phyloP scores from a whole-genome alignment of 2,888 invertebrate species.

The Ormyrus nitidulus region DNA sequence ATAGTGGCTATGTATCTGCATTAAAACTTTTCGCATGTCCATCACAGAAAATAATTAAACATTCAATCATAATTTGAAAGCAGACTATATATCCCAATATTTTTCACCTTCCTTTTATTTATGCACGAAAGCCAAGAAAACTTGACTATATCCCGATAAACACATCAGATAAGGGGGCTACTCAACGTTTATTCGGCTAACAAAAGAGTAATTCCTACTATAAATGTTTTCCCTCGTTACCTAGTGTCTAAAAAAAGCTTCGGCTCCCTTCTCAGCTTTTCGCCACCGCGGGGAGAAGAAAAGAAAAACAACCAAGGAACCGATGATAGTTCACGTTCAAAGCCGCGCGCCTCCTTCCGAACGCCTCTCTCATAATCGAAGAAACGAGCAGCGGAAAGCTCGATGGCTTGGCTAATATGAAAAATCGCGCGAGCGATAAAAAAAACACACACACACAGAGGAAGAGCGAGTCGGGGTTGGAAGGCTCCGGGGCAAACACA shows the following conservation, averaged over 20 bases:
- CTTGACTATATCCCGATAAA: conserved; percentile 13
- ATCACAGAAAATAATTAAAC: no score
- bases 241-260: conserved; percentile 1
- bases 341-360: no score
- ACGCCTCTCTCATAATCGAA: no score
- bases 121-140: background rate
- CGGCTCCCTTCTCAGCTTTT: no score
- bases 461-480: background rate
- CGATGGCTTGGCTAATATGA: background rate
- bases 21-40: no score
- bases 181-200: conserved; percentile 31
- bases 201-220: conserved; percentile 47
- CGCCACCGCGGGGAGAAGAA: background rate
- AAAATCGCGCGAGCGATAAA: conserved; percentile 22
- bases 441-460: background rate
- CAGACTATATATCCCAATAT: background rate
- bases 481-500: background rate
- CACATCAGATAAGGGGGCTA: background rate
- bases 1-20: no score
- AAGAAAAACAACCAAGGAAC: background rate
- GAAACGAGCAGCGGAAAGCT: background rate
- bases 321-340: background rate
- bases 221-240: conserved; percentile 28
- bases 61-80: no score
- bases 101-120: background rate